These are phyloP conservation scores for Heliothis subflexa DNA, from an alignment of 1,140 invertebrate genomes.

Conservation along the genomic window DNA sequence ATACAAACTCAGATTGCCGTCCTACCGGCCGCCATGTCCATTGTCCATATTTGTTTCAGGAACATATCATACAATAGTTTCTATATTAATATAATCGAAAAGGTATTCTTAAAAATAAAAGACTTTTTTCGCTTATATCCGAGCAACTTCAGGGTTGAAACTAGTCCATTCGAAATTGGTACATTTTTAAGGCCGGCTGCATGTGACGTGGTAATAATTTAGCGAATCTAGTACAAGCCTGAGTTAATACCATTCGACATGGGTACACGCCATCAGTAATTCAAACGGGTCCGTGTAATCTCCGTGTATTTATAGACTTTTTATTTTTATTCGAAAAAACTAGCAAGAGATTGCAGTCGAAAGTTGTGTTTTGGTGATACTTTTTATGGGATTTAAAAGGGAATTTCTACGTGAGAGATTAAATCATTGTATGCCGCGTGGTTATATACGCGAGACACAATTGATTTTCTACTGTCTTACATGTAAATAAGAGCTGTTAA, in stretches of 20 bases:
- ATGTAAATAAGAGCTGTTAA: no score
- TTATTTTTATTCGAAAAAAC: background rate
- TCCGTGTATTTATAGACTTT: background rate
- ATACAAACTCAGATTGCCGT: no score
- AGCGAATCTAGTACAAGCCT: background rate
- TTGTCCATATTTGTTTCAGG: no score
- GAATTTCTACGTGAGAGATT: no score
- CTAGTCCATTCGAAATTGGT: constrained; percentile 41
- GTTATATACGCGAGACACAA: no score
- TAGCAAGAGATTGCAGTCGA: background rate
- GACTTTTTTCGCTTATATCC: background rate
- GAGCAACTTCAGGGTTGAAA: background rate
- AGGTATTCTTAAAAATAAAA: background rate
- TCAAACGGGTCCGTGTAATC: constrained; percentile 14
- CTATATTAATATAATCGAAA: no score
- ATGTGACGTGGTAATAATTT: constrained; percentile 43
- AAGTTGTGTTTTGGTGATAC: background rate
- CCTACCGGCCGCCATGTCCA: no score
- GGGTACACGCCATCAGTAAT: constrained; percentile 29
- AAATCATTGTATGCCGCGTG: no score
- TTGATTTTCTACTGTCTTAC: no score
- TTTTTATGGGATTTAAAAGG: no score
- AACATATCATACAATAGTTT: no score
- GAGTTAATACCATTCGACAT: constrained; percentile 32
- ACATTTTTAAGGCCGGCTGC: constrained; percentile 49